These are phyloP conservation scores for Dermatemys mawii DNA, from an alignment of 2,113 vertebrate species.

Conservation along the genomic window DNA sequence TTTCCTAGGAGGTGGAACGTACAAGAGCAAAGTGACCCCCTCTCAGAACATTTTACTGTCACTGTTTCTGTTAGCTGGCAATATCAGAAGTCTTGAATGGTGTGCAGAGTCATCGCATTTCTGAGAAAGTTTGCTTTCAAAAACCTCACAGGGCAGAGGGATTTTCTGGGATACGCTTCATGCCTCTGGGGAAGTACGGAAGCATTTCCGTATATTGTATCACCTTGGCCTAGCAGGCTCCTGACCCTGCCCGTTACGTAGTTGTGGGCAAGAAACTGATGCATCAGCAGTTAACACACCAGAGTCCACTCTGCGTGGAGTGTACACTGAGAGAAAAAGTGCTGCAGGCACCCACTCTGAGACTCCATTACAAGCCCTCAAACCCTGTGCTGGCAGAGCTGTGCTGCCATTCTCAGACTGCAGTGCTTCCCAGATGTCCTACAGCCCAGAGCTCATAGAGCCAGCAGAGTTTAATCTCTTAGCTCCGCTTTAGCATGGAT, in stretches of 20 bases:
- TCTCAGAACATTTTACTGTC: background rate
- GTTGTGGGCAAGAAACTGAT: background rate
- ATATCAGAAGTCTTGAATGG: background rate
- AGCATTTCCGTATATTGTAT: background rate
- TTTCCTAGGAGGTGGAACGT: background rate
- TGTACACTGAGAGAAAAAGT: background rate
- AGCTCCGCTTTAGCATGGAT: background rate
- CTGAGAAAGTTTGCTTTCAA: background rate
- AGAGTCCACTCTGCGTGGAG: background rate
- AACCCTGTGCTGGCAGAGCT: background rate
- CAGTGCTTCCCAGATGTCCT: fast-evolving
- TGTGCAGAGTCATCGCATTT: background rate
- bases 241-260: background rate
- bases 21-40: background rate
- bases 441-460: fast-evolving
- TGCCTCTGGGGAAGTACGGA: background rate
- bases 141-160: background rate
- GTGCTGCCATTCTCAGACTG: background rate
- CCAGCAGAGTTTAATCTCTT: fast-evolving
- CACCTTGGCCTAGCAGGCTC: background rate
- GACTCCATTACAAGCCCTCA: background rate
- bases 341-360: fast-evolving
- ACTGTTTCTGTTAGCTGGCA: background rate
- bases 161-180: fast-evolving
- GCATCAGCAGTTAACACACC: background rate